A percentile compares a stretch with the other conserved stretches of the same genome.
phyloP scores from a whole-genome alignment of 2,797 vertebrate genomes.

The Crossoptilon crossoptilon region DNA sequence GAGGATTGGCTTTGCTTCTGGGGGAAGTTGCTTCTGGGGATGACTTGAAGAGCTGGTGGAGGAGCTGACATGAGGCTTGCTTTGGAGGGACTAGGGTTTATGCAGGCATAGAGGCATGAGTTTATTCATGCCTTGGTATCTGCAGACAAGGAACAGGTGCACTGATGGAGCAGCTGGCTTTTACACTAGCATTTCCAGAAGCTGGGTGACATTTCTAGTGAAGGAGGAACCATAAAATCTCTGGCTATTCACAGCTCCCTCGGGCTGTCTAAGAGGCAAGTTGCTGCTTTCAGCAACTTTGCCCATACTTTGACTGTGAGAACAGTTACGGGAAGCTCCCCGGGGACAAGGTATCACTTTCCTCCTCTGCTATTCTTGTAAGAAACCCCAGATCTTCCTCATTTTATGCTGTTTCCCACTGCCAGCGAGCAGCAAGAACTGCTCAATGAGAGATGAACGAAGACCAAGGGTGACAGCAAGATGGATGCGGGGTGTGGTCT shows the following conservation, averaged over 20 bases:
- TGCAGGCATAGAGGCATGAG: too few relatives aligned
- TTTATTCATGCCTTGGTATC: constrained; percentile 12
- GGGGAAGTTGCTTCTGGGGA: not conserved
- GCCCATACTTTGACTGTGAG: not conserved
- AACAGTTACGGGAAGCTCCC: not conserved
- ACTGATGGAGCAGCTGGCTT: constrained; percentile 21
- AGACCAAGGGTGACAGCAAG: not conserved
- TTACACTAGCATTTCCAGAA: not conserved
- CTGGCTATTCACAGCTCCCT: not conserved
- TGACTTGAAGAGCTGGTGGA: not conserved
- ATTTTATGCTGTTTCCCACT: not conserved
- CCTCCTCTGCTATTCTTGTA: not conserved
- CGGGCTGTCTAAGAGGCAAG: not conserved
- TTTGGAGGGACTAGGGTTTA: not conserved
- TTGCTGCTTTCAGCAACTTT: not conserved
- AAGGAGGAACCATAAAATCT: not conserved
- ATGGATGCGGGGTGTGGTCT: not conserved
- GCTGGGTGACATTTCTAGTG: not conserved
- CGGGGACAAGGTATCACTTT: not conserved
- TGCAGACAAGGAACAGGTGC: not conserved
- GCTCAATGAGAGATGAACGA: not conserved
- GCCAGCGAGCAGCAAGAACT: not conserved
- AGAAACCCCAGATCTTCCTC: not conserved
- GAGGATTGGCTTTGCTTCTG: not conserved
- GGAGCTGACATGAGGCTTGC: not conserved